A percentile compares a stretch with the other conserved stretches of the same genome.
These are phyloP conservation scores for Nezara viridula DNA, from an alignment of 2,888 invertebrate species.

Conservation along the genomic window DNA sequence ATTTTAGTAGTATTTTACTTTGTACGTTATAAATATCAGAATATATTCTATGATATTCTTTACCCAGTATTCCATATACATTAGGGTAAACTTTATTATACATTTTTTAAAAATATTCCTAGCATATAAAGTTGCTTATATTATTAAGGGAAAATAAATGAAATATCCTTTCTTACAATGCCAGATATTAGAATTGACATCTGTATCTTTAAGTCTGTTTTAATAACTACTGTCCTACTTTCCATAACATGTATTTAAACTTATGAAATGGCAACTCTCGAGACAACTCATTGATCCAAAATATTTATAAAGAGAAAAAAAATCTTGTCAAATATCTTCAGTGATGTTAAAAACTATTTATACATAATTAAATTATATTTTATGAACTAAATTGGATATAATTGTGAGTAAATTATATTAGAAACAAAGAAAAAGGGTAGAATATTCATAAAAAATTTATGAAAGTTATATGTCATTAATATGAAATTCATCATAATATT, in stretches of 20 bases:
- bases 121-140: slow-evolving; percentile 16
- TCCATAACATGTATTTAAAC: slow-evolving; percentile 48
- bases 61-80: slow-evolving; percentile 7
- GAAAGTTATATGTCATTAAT: not conserved
- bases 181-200: slow-evolving; percentile 9
- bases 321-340: not conserved
- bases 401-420: not conserved
- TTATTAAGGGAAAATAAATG: not conserved
- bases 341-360: not conserved
- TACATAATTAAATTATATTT: not conserved
- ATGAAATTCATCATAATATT: not conserved
- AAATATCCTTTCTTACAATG: not conserved
- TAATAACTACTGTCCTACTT: slow-evolving; percentile 43
- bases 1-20: not conserved
- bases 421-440: not conserved
- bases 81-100: not conserved
- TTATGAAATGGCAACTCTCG: not conserved
- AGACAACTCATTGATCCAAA: not conserved
- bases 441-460: not conserved
- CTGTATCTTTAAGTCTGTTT: not conserved
- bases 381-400: not conserved
- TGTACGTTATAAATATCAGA: not conserved
- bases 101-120: not conserved
- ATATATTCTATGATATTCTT: not conserved
- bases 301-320: not conserved